Base-by-base conservation (phyloP, 2,797 vertebrate species). In the Columba guinea region DNA sequence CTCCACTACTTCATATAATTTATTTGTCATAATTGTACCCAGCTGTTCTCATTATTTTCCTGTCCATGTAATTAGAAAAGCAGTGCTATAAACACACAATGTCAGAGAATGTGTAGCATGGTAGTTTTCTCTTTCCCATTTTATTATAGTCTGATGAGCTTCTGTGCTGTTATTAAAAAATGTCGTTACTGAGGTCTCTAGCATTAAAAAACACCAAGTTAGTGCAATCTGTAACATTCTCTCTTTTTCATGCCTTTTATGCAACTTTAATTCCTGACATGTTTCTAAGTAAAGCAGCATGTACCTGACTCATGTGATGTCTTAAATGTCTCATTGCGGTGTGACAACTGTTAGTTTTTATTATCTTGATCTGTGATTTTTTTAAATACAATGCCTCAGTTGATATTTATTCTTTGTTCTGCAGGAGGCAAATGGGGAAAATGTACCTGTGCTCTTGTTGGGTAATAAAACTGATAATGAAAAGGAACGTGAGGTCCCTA, bases 401-500 rank as follows among this genome's bases (percentile, higher is more conserved):
- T 84, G 59, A 16, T 73, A 44, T 28, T 90, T 82, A 16, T 83
- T 84, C 19, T 92, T 87, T 95, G 19, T 93, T 96, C 51, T 74
- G 60, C 94, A 99, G 99, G 99, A 99, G 49, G 97, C 98, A 17
- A 96, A 98, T 6, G 99, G 98, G 32, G 98, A 98, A 53, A 98
- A 97, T 26, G 97, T 99, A 87, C 98, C 99, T 65, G 95, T 99
- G 91, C 98, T 99, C 97, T 97, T 99, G 78, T 49, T 99, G 93
- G 99, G 98, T 52, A 99, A 99, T 96, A 99, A 99, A 98, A 98
- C 97, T 0, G 99, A 99, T 98, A 98, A 98, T 4, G 98, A 99
- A 76, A 97, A 94, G 53, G 98, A 98, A 90, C 98, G 99, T 52
- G 97, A 98, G 96, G 98, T 99, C 67, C 98, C 98, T 4, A 96